Evolutionary conservation across 2,113 vertebrate species (phyloP), one percentile per base, ranked within the genome.

Genomic region (Cyanoramphus novaezelandiae): DNA sequence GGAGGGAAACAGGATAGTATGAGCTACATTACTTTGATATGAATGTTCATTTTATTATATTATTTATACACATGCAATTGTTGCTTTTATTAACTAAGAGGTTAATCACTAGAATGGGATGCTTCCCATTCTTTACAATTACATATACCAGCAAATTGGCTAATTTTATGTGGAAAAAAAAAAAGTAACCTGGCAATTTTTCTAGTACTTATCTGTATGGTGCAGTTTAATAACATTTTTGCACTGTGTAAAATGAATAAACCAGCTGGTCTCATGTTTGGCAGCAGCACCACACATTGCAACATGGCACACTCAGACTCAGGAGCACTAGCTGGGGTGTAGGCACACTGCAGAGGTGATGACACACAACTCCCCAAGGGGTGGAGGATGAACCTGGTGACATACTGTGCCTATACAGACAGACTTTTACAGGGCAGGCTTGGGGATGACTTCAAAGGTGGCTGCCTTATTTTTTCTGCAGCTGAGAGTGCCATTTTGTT

Each of bases 91-190:
- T 97, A 98, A 98, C 98, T 97, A 96, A 97, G 97, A 98, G 97
- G 98, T 98, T 98, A 98, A 98, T 98, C 98, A 98, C 97, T 98
- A 97, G 97, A 98, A 98, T 98, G 94, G 95, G 97, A 93, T 95
- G 93, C 95, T 96, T 97, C 94, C 95, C 97, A 95, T 97, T 96
- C 97, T 97, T 97, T 97, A 97, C 96, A 97, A 97, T 97, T 96
- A 92, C 75, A 83, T 94, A 97, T 95, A 96, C 92, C 75, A 91
- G 98, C 97, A 98, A 98, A 98, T 97, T 98, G 97, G 97, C 94
- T 98, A 97, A 97, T 98, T 98, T 98, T 98, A 97, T 97, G 96
- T 88, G 96, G 88, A 96, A 96, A 97, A 82, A 53, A 84, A 53
- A 84, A 88, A 95, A 97, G 97, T 88, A 98, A 94, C 88, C 92